Conservation (phyloP, 2,113 vertebrate genomes). For the Channa argus region DNA sequence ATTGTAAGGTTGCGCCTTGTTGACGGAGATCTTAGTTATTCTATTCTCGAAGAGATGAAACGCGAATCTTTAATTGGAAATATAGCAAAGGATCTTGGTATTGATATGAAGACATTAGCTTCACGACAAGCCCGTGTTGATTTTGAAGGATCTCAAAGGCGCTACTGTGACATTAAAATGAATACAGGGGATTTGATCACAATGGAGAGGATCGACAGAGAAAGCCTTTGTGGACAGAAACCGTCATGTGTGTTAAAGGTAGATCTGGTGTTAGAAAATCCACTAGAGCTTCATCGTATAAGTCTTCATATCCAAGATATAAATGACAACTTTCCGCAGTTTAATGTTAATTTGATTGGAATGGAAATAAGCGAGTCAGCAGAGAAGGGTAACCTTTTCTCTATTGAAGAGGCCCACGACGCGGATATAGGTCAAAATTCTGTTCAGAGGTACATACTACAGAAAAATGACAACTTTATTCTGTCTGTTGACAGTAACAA, state of each 20-base stretch:
- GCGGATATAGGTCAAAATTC: slow-evolving; percentile 82
- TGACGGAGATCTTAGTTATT: slow-evolving; percentile 77
- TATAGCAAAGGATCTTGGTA: slow-evolving; percentile 79
- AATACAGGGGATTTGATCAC: slow-evolving; percentile 64
- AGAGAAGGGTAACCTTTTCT: slow-evolving; percentile 55
- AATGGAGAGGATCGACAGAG: slow-evolving; percentile 69
- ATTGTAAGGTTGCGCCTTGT: slow-evolving; percentile 32
- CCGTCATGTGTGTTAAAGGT: slow-evolving; percentile 64
- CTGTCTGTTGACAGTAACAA: slow-evolving; percentile 64
- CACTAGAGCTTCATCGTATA: slow-evolving; percentile 72
- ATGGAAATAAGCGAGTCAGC: slow-evolving; percentile 62
- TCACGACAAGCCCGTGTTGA: slow-evolving; percentile 71
- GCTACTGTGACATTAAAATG: slow-evolving; percentile 54
- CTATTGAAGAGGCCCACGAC: slow-evolving; percentile 81
- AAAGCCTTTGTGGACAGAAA: slow-evolving; percentile 68
- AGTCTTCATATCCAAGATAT: slow-evolving; percentile 72
- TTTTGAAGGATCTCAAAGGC: slow-evolving; percentile 38
- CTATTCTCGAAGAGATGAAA: slow-evolving; percentile 80
- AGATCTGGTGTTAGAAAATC: slow-evolving; percentile 74
- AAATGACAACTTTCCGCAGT: slow-evolving; percentile 77
- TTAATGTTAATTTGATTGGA: slow-evolving; percentile 68
- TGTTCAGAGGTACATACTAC: slow-evolving; percentile 81
- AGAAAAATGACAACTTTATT: slow-evolving; percentile 77
- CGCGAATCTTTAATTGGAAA: slow-evolving; percentile 80
- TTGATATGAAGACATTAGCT: slow-evolving; percentile 70